A percentile compares a stretch with the other conserved stretches of the same genome.
Conservation (phyloP, 2,113 vertebrate species). For the Corythornis madagascariensis region DNA sequence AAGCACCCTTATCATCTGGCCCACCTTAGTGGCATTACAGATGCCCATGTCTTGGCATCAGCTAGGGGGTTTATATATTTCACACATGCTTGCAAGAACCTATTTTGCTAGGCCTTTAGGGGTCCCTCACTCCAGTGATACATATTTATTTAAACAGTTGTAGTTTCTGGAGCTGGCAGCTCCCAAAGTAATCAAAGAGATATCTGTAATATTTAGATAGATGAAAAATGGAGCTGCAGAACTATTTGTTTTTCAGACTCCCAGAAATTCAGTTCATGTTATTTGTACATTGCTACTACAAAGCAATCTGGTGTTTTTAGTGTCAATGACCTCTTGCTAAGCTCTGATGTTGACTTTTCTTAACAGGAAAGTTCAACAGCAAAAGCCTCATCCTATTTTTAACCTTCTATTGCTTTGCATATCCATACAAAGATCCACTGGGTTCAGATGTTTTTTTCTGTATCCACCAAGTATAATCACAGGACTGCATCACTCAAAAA, state of each 20-base stretch:
- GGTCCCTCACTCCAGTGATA: neutral
- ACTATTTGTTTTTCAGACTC: neutral
- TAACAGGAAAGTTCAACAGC: neutral
- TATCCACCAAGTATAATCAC: neutral
- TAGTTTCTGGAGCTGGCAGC: neutral
- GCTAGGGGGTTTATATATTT: neutral
- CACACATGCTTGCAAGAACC: neutral
- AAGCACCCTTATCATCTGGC: neutral
- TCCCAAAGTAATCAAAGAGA: neutral
- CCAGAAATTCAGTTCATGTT: neutral
- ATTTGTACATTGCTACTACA: neutral
- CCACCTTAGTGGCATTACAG: neutral
- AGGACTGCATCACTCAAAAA: neutral
- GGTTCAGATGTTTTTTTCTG: fast-evolving
- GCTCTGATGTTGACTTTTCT: neutral
- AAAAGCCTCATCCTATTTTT: neutral
- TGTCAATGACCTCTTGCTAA: neutral
- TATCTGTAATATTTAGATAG: neutral
- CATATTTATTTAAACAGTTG: neutral
- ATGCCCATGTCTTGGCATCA: neutral
- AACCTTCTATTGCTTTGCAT: neutral
- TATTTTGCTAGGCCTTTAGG: neutral
- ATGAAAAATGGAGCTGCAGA: neutral
- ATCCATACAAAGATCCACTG: fast-evolving
- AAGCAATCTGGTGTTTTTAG: neutral